phyloP scores from a whole-genome alignment of 2,888 invertebrate species.

The Euclidia mi region DNA sequence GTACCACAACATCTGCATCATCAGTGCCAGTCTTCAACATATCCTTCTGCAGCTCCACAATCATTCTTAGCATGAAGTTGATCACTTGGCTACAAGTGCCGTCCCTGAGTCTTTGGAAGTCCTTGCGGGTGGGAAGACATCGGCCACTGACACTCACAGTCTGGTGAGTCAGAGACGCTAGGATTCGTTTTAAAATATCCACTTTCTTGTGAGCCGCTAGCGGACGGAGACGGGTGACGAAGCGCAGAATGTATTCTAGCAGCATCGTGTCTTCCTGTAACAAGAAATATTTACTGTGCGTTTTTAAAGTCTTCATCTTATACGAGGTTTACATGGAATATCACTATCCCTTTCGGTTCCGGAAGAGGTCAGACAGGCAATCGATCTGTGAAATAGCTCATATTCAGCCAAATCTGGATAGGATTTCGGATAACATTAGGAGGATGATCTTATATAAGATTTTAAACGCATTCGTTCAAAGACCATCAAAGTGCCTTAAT shows the following conservation, averaged over 20 bases:
- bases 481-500: too few species aligned
- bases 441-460: too few species aligned
- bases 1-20: conserved; percentile 80
- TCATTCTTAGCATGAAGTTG: conserved; percentile 87
- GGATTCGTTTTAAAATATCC: conserved; percentile 91
- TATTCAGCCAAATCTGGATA: too few species aligned
- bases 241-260: conserved; percentile 93
- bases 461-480: too few species aligned
- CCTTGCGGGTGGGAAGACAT: conserved; percentile 77
- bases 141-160: conserved; percentile 78
- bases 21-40: conserved; percentile 78
- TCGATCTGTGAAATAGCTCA: too few species aligned
- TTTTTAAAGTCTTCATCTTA: too few species aligned
- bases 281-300: conserved; percentile 14
- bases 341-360: too few species aligned
- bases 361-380: too few species aligned
- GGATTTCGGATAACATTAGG: too few species aligned
- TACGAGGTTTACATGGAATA: too few species aligned
- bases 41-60: conserved; percentile 86
- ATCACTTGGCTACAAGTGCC: conserved; percentile 88
- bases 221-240: conserved; percentile 92
- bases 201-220: conserved; percentile 90
- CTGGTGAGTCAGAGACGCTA: conserved; percentile 93
- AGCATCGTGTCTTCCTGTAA: conserved; percentile 92
- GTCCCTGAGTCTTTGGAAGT: conserved; percentile 88